Base-by-base conservation (phyloP, 1,140 invertebrate genomes). In the Octopus sinensis region DNA sequence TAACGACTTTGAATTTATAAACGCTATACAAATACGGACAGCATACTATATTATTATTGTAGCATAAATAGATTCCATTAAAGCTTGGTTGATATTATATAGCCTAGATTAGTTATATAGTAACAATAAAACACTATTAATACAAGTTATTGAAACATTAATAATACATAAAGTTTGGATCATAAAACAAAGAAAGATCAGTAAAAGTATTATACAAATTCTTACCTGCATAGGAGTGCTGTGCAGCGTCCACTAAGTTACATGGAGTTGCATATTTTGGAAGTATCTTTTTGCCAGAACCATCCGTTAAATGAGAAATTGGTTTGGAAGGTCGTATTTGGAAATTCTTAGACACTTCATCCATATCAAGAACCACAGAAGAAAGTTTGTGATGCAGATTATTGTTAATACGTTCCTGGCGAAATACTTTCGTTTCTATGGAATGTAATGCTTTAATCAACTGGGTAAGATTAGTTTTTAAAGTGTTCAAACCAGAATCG, bases 311-410 rank as follows among this genome's bases (percentile, higher is more conserved):
- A 23, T 73, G 17, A 23, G 68, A 73, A 9, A 23, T 73, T 6
- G 68, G 17, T 73, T 73, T 73, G 17, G 30, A 13, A 6, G 17
- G 7, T 73, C 30, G 68, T 6, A 13, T 13, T 9, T 23, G 17
- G 13, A 73, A 6, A 17, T 73, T 77, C 7, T 77, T 77, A 17
- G 4, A 6, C 52, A 77, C 76, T 53, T 77, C 76, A 13, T 52
- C 52, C 76, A 77, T 53, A 51, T 77, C 76, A 51, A 77, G 76
- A 77, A 77, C 30, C 12, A 77, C 52, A 17, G 30, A 9, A 23
- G 43, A 6, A n/a, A 77, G 23, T 77, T 77, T 77, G 30, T 77
- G 30, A 13, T 77, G 12, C 5, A 77, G 76, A 9, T 77, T 77
- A 43, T 53, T 51, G 76, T 53, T 77, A 51, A 77, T 51, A 6